These are phyloP conservation scores for Phortica okadai DNA, from an alignment of 2,888 invertebrate species.

Conservation along the genomic window DNA sequence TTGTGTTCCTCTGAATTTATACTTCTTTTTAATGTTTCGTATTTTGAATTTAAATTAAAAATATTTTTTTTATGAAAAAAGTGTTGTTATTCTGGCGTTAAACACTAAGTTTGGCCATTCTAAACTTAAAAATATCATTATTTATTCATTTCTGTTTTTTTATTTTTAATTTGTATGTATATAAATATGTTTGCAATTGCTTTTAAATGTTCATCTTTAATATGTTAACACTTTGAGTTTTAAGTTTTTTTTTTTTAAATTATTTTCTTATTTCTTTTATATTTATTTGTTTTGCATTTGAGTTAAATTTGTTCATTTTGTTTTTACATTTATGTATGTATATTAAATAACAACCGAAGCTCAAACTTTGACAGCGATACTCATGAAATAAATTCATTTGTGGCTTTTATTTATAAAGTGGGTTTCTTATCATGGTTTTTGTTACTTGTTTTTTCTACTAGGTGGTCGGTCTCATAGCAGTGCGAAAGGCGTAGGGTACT, in stretches of 20 bases:
- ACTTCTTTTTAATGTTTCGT: not conserved
- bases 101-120: not conserved
- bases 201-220: conserved; percentile 13
- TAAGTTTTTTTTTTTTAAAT: conserved; percentile 10
- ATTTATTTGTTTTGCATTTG: conserved; percentile 38
- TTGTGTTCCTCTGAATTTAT: not conserved
- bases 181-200: conserved; percentile 30
- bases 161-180: conserved; percentile 43
- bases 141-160: conserved; percentile 36
- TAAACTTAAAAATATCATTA: conserved; percentile 31
- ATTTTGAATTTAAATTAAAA: not conserved
- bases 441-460: conserved; percentile 47
- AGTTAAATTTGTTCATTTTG: conserved; percentile 46
- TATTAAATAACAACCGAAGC: conserved; percentile 65
- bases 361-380: conserved; percentile 64
- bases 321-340: not conserved
- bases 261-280: not conserved
- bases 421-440: conserved; percentile 34
- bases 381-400: conserved; percentile 33
- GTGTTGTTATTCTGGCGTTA: not conserved
- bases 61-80: not conserved
- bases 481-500: conserved; percentile 52
- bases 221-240: conserved; percentile 12
- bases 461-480: conserved; percentile 65
- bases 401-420: conserved; percentile 31